Percentiles rank a stretch among this genome's conserved stretches.
phyloP scores from a whole-genome alignment of 92 coral and sea anemone species.

The Isaurus tuberculatus region DNA sequence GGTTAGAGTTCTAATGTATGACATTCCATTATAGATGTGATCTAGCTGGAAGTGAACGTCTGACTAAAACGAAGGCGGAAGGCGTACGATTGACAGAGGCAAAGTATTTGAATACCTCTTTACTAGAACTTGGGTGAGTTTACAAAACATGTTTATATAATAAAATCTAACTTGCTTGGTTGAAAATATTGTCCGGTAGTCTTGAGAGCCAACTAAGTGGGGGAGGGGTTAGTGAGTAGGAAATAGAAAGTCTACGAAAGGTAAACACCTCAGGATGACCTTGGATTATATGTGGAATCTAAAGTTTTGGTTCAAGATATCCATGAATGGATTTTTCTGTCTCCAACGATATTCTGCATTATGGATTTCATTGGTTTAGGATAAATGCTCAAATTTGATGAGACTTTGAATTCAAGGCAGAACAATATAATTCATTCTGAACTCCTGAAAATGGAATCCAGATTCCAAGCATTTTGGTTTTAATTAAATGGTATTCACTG shows the following conservation, averaged over 20 bases:
- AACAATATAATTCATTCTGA: not conserved
- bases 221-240: too few species aligned
- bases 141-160: too few species aligned
- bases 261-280: too few species aligned
- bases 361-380: not conserved
- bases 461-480: not conserved
- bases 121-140: slow-evolving; percentile 90
- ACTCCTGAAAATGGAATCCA: not conserved
- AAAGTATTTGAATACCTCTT: slow-evolving; percentile 81
- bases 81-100: slow-evolving; percentile 91
- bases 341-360: not conserved
- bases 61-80: slow-evolving; percentile 90
- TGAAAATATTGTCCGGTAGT: too few species aligned
- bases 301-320: not conserved
- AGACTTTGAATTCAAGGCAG: not conserved
- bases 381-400: not conserved
- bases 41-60: slow-evolving; percentile 91
- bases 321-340: not conserved
- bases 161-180: too few species aligned
- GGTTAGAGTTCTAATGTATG: not conserved
- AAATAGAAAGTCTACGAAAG: too few species aligned
- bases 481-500: too few species aligned
- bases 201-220: too few species aligned
- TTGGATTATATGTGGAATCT: not conserved
- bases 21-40: slow-evolving; percentile 63